Evolutionary conservation across 2,888 invertebrate genomes (phyloP), one percentile per base, ranked within the genome.

Genomic region (Zonitis immaculata): DNA sequence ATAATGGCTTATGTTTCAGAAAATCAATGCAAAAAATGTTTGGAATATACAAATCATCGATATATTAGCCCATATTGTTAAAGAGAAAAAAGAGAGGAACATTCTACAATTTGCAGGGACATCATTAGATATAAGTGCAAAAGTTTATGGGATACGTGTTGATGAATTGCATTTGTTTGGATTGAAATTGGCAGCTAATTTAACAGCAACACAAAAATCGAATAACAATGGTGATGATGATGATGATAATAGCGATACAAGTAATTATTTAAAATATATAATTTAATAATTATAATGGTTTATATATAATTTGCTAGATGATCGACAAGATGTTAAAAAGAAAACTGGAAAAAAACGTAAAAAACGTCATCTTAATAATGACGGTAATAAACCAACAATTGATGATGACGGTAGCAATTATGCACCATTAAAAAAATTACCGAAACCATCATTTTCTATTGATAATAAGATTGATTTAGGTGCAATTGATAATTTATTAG

Each of bases 11-110:
- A 5, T 75, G n/a, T n/a, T n/a, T n/a, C n/a, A 89, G 88, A 94
- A 92, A 85, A 88, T 95, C 62, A 93, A 84, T 66, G 80, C 84
- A 45, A 91, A 92, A 70, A 95, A 95, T 80, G 95, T 92, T 0
- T 95, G 95, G 83, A 87, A 84, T 58, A 77, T 94, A 1, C 87
- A 90, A 59, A 79, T 95, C 44, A 94, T 95, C 65, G 94, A 95
- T 71, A 88, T 89, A 63, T 84, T 95, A 81, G 81, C 86, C 0
- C 84, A 85, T 16, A 81, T 93, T 77, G 71, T 92, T n/a, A 53
- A 53, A 9, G 79, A 82, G 35, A 82, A 85, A 47, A 85, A 86
- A 66, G 85, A 88, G 69, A 86, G 87, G 69, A 86, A 87, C 54
- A 83, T 84, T 66, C 78, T 89, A 46, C 85, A 91, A 81, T 85